Evolutionary conservation across 2,888 invertebrate species (phyloP), one percentile per base, ranked within the genome.

Genomic region (Leistus spinibarbis): DNA sequence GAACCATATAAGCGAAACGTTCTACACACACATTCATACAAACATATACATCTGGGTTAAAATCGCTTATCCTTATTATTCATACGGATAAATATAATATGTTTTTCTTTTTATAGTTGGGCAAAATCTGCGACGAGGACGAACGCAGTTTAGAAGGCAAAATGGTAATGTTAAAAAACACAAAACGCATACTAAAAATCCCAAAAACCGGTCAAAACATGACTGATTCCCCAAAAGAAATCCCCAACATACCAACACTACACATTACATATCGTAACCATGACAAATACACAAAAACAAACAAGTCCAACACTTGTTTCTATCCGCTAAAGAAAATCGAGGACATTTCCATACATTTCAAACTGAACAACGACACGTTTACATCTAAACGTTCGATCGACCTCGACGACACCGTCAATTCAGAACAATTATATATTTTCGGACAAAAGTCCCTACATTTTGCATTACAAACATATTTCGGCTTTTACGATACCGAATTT

Each of bases 171-270:
- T 88, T 92, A 83, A 92, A 92, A 82, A 92, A 91, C 7, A 91
- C 91, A 0, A 92, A 90, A 82, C 88, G 93, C n/a, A 88, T 93
- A 2, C 89, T 93, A 60, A 91, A 92, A 83, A 88, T 92, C 69
- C 91, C 92, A 0, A 87, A 83, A 76, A 81, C 81, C 60, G 78
- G 80, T 20, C 82, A 82, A 64, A 82, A 81, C 10, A 82, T 80
- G 71, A 78, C 82, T 1, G 84, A 85, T 23, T 81, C 82, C 57
- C 85, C 86, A 0, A 82, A 85, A 54, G 86, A 86, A 82, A 83
- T 86, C 7, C 84, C 85, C 1, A 84, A 85, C 22, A 78, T 86
- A 76, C 86, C 86, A 19, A 80, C 84, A 2, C 82, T 85, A 82
- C 83, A 83, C 3, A 86, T 86, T 73, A 85, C 85, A 3, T 86